Evolutionary conservation across 2,888 invertebrate species (phyloP), one percentile per base, ranked within the genome.

Genomic region (Oligia latruncula): DNA sequence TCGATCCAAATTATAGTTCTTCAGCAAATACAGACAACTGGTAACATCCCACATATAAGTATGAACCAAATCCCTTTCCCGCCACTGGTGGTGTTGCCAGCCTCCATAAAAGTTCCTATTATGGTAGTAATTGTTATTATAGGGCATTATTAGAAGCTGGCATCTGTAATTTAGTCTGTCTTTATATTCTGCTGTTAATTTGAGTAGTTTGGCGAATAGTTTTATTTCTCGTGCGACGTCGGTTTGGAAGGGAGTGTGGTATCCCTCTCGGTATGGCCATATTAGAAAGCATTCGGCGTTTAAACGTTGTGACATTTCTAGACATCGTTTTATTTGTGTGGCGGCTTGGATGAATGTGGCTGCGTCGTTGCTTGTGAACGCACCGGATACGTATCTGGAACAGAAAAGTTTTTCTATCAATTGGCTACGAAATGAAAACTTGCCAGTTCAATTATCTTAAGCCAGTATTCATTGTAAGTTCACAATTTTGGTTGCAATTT

Each of bases 11-110:
- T 97, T 97, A 88, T 97, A 97, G 86, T 96, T 96, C 91, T 97
- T 97, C 88, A 98, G 91, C 87, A 98, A 97, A 78, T 97, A 97
- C 90, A 98, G 93, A 52, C 97, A 97, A 78, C 98, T 98, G 80
- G 97, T 97, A 20, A 97, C 97, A 93, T 98, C 97, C 95, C 97
- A 97, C 93, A 97, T 97, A 90, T 98, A 98, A 52, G 87, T 90
- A 83, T 97, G 97, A 76, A 97, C 95, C 60, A 96, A 90, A 40
- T 97, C 97, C 71, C 94, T 88, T 64, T 94, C 92, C 74, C 91
- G 87, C 87, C 90, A 88, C 43, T 80, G 80, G 35, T 85, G 87
- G 87, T 91, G 90, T 88, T 92, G 92, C 93, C 94, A 93, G 60
- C 80, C 87, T 60, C 74, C 87, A 55, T 64, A 79, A 75, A 83